Base-by-base conservation (phyloP, 2,888 invertebrate species). In the Trisateles emortualis region DNA sequence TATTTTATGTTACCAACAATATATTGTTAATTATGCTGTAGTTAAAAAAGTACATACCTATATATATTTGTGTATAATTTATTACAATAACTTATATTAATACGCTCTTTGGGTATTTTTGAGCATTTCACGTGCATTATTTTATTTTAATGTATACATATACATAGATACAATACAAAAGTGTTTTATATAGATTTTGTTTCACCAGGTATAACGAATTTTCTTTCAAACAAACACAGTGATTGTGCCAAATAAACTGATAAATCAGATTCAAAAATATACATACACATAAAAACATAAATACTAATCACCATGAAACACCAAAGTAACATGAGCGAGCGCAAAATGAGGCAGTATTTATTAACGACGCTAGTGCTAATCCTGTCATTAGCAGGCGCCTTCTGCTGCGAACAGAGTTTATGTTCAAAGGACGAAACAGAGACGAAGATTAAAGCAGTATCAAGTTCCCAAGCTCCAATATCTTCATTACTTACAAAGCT, bases 371-470 rank as follows among this genome's bases (percentile, higher is more conserved):
- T 64, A 49, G 72, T 78, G 69, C 66, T 89, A 76, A 83, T 86
- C 72, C 76, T 87, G 59, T 81, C 81, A 70, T 79, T 88, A 79
- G 71, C 75, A 64, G 79, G 80, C 68, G 69, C 71, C 57, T 79
- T 80, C 64, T 72, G 76, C 64, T 79, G 85, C 57, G 81, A 86
- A 66, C 59, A 74, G 59, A 79, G 70, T 62, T 70, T 74, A 66
- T 66, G 79, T 58, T 63, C 78, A 51, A 79, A 79, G 59, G 72
- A 78, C 47, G 79, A 80, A n/a, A n/a, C n/a, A n/a, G n/a, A n/a
- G n/a, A n/a, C n/a, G n/a, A n/a, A n/a, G 73, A 81, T 79, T 72
- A 83, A 79, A 82, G 70, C 76, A 60, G 68, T 72, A 76, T 76
- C 81, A 68, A 87, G 80, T 75, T 76, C 82, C 53, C 76, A 73